A percentile compares a stretch with the other conserved stretches of the same genome.
Evolutionary conservation across 2,888 invertebrate genomes (phyloP).

Genomic region (Chymomyza caudatula): DNA sequence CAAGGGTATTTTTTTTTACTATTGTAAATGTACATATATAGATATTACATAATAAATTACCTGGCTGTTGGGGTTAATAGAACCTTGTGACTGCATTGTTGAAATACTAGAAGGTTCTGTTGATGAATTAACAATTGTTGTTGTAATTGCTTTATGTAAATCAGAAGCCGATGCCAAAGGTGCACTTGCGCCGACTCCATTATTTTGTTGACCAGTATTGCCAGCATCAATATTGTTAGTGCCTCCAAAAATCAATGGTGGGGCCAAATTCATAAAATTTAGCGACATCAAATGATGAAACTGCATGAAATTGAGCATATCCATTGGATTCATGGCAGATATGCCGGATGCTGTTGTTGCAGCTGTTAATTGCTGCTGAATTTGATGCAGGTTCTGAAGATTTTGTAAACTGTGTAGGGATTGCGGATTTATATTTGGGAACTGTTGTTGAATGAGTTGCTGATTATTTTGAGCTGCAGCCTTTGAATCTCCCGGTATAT

Average conservation of each 20-base stretch:
- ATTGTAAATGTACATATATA: too few relatives aligned
- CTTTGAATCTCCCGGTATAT: constrained; percentile 19
- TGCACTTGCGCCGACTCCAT: constrained; percentile 15
- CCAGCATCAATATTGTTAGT: constrained; percentile 1
- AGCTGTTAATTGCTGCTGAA: constrained; percentile 71
- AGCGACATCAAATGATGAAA: constrained; percentile 94
- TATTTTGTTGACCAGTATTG: constrained; percentile 65
- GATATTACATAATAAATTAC: background rate
- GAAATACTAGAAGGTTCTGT: constrained; percentile 50
- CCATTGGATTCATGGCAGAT: constrained; percentile 87
- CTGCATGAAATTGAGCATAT: constrained; percentile 90
- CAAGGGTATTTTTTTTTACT: background rate
- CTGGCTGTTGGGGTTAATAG: background rate
- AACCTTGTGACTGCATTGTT: background rate
- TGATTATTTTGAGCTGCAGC: constrained; percentile 28
- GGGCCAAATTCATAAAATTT: constrained; percentile 96
- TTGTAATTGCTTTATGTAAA: constrained; percentile 66
- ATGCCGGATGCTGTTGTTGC: constrained; percentile 78
- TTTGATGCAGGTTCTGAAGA: constrained; percentile 74
- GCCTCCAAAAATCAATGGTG: constrained; percentile 81
- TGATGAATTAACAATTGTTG: constrained; percentile 49
- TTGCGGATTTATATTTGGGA: constrained; percentile 37
- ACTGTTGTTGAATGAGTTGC: constrained; percentile 33
- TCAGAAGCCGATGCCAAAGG: constrained; percentile 53
- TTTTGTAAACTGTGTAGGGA: constrained; percentile 63